A percentile compares a stretch with the other conserved stretches of the same genome.
phyloP scores from a whole-genome alignment of 2,113 vertebrate genomes.

The Pteruthius melanotis region DNA sequence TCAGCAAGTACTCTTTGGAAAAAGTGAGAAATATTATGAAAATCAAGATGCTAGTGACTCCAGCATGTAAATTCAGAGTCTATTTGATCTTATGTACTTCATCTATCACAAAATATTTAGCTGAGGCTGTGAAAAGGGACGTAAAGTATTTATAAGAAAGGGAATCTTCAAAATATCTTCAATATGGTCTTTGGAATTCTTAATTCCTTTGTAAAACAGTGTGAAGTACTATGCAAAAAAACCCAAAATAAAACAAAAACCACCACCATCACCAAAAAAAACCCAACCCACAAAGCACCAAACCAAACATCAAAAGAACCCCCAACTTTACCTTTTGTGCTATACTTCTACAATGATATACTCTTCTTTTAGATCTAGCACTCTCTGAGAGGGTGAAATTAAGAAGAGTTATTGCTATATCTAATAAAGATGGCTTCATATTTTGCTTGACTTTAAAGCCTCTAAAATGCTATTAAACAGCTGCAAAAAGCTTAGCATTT shows the following conservation, averaged over 20 bases:
- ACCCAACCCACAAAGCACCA: neutral
- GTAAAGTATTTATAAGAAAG: neutral
- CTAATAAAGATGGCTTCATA: neutral
- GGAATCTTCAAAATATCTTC: neutral
- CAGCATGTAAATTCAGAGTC: neutral
- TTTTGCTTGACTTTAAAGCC: neutral
- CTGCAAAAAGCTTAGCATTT: neutral
- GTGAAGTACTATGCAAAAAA: neutral
- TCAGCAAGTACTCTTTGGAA: neutral
- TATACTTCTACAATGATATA: neutral
- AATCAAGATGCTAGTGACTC: neutral
- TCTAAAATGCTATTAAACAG: neutral
- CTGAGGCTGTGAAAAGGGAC: neutral
- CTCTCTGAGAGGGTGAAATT: neutral
- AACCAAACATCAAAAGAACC: neutral
- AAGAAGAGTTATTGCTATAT: neutral
- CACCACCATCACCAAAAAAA: rapidly evolving
- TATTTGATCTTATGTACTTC: neutral
- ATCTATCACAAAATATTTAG: neutral
- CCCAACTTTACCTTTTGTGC: neutral
- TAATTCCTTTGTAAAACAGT: neutral
- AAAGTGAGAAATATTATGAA: neutral
- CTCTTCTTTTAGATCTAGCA: neutral
- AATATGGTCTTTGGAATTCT: neutral
- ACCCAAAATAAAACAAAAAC: neutral